Percentiles rank a stretch among this genome's conserved stretches.
phyloP scores from a whole-genome alignment of 2,888 invertebrate species.

The Tipula unca region DNA sequence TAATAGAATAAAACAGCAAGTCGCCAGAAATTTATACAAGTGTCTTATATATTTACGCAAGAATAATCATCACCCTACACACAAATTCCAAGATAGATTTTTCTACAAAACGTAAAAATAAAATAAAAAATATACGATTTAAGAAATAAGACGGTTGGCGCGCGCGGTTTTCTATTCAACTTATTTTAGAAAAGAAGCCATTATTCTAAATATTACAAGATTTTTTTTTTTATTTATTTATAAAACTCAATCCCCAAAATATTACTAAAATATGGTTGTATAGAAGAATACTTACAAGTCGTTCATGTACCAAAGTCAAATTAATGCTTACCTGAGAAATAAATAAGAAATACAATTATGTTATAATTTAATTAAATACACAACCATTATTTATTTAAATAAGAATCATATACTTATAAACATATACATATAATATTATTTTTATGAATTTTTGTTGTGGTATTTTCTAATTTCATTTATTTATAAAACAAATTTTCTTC shows the following conservation, averaged over 20 bases:
- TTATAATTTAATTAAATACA: neutral
- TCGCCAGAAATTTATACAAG: neutral
- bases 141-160: neutral
- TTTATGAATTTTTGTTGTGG: neutral
- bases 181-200: neutral
- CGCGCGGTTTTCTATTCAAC: neutral
- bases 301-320: neutral
- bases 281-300: neutral
- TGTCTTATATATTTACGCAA: neutral
- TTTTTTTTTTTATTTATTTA: too few relatives aligned
- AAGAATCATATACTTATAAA: neutral
- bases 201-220: too few relatives aligned
- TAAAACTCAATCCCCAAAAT: too few relatives aligned
- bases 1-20: neutral
- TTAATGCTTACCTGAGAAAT: neutral
- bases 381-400: neutral
- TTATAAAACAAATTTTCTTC: neutral
- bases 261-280: too few relatives aligned
- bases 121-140: neutral
- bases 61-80: neutral
- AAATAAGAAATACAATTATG: neutral
- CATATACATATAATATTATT: too few relatives aligned
- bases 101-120: neutral
- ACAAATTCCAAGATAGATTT: neutral
- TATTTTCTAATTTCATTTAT: neutral